Conservation (phyloP, 2,113 vertebrate species). For the Haliaeetus leucogaster region DNA sequence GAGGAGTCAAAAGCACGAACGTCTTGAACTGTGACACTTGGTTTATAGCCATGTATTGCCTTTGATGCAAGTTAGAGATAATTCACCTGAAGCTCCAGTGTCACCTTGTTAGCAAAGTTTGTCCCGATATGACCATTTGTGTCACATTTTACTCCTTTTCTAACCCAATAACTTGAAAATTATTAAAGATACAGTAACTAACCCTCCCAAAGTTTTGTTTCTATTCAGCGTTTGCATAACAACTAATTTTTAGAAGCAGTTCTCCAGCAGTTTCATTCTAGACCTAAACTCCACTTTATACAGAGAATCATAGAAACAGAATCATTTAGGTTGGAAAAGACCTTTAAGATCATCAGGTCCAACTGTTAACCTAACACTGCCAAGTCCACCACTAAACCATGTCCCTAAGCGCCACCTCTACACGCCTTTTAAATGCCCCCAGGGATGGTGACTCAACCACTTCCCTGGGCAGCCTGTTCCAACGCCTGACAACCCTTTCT, state of each 20-base stretch:
- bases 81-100: neutral
- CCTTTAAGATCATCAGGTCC: neutral
- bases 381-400: neutral
- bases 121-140: neutral
- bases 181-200: neutral
- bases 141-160: neutral
- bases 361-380: accelerated
- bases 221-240: neutral
- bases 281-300: neutral
- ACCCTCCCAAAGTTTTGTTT: neutral
- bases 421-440: neutral
- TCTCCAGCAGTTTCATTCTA: neutral
- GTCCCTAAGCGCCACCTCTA: neutral
- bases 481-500: neutral
- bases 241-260: neutral
- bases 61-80: neutral
- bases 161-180: neutral
- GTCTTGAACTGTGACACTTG: neutral
- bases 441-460: neutral
- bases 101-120: neutral
- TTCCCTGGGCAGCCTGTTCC: neutral
- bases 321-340: neutral
- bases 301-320: neutral
- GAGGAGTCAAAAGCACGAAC: neutral
- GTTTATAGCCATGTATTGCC: neutral